Evolutionary conservation across 2,888 invertebrate genomes (phyloP), one percentile per base, ranked within the genome.

Genomic region (Oligia fasciuncula): DNA sequence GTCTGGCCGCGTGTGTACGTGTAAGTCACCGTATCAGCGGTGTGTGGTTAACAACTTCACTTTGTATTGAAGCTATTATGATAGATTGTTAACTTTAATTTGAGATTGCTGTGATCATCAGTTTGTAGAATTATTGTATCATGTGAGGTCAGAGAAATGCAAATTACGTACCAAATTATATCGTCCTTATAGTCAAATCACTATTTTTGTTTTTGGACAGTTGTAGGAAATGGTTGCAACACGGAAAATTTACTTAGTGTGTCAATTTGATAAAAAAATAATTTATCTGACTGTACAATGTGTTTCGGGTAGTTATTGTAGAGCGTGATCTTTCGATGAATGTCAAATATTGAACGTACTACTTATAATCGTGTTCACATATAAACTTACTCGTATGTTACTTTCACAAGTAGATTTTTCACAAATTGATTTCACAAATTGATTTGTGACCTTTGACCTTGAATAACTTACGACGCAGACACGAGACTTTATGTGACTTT

Each of bases 1-100:
- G 62, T 46, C 43, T 73, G 51, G 60, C 46, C 54, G 68, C 76
- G 73, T 73, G 40, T 75, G 65, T 77, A 62, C 46, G 49, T 57
- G 66, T 74, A 62, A 74, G 74, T 73, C 65, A 76, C 73, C 49
- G n/a, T 78, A 82, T 79, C 79, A 74, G 81, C 35, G 76, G 78
- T 76, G 76, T 43, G 76, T 51, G 80, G 71, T 65, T 60, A 29
- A 63, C 49, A 79, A 79, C 71, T 75, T 73, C 68, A 78, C 49
- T 69, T 57, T 63, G 66, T 78, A 40, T 78, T 40, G 51, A 73
- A 78, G 54, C 60, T 67, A 40, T 63, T 81, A 63, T 14, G 68
- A 81, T 68, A 49, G 40, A 75, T 69, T 62, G 35, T n/a, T 49
- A 46, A 57, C 54, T 66, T 46, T 75, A 23, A 54, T 29, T 29